Conservation (phyloP, 2,797 vertebrate species). For the Echiichthys vipera region DNA sequence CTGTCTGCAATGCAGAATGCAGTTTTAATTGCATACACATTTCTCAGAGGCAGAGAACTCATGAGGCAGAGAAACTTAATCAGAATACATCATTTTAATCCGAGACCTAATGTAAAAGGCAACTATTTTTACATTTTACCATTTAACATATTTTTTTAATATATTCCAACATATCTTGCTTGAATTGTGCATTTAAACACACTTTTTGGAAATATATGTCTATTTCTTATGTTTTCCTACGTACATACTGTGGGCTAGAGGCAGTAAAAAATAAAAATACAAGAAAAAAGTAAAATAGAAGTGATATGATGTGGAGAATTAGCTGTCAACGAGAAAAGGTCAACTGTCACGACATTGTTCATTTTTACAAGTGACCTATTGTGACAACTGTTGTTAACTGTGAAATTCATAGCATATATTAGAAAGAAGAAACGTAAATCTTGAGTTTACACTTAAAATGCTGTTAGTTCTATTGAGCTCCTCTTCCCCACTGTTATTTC, state of each 20-base stretch:
- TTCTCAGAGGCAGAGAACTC: not conserved
- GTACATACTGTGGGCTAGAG: too few relatives aligned
- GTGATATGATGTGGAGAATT: not conserved
- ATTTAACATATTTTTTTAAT: too few relatives aligned
- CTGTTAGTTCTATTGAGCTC: not conserved
- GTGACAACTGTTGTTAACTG: not conserved
- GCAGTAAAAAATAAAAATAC: too few relatives aligned
- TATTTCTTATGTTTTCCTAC: not conserved
- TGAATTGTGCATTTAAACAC: not conserved
- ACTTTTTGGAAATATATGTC: not conserved
- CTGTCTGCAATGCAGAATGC: slow-evolving; percentile 3
- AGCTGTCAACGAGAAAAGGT: not conserved
- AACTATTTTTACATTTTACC: not conserved
- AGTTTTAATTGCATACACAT: slow-evolving; percentile 30
- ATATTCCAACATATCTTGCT: not conserved
- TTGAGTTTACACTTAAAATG: not conserved
- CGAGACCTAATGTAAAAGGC: not conserved
- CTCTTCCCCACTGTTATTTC: not conserved
- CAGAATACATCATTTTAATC: not conserved
- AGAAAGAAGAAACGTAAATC: not conserved
- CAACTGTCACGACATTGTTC: not conserved
- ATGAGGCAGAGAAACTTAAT: not conserved
- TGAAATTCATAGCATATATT: not conserved
- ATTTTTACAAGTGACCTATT: not conserved
- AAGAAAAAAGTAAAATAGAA: not conserved